phyloP scores from a whole-genome alignment of 2,888 invertebrate genomes.

The Tachina lurida region DNA sequence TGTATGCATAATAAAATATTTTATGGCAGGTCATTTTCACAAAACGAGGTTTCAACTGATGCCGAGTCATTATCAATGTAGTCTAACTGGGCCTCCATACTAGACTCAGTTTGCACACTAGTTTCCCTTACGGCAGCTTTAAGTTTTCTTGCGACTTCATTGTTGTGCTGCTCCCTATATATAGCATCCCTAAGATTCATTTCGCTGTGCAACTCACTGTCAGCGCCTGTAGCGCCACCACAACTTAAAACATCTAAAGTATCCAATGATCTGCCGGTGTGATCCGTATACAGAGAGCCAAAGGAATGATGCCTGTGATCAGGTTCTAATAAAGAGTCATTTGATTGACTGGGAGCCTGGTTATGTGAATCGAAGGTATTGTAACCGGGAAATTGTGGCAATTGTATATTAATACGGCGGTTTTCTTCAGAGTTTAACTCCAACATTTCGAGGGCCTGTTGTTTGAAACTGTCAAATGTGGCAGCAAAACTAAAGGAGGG shows the following conservation, averaged over 20 bases:
- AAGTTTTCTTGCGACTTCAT: background rate
- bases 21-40: background rate
- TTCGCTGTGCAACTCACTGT: constrained; percentile 37
- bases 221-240: constrained; percentile 70
- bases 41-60: constrained; percentile 2
- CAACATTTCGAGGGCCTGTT: constrained; percentile 64
- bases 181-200: background rate
- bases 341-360: constrained; percentile 74
- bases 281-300: constrained; percentile 77
- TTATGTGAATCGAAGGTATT: constrained; percentile 76
- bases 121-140: constrained; percentile 5
- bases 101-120: background rate
- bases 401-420: constrained; percentile 76
- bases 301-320: constrained; percentile 77
- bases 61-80: constrained; percentile 15
- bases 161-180: background rate
- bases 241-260: constrained; percentile 76
- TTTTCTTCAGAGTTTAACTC: constrained; percentile 47
- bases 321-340: constrained; percentile 76
- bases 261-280: constrained; percentile 77
- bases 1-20: background rate
- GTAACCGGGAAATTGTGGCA: constrained; percentile 79
- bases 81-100: background rate
- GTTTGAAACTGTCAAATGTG: constrained; percentile 76
- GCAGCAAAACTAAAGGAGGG: constrained; percentile 80